phyloP scores from a whole-genome alignment of 2,113 vertebrate species.

The Struthio camelus region DNA sequence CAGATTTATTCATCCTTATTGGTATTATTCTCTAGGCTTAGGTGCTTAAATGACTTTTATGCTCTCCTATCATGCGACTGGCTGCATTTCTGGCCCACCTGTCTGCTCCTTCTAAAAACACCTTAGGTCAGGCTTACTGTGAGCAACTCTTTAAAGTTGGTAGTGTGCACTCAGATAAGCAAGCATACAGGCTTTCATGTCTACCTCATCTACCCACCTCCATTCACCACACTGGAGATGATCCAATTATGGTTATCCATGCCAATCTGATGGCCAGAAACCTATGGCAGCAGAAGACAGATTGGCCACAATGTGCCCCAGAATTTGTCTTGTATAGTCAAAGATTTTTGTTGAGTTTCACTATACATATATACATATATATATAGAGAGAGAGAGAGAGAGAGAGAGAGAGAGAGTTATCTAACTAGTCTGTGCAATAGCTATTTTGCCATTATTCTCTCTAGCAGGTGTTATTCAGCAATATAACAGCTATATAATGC shows the following conservation, averaged over 20 bases:
- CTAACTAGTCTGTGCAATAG: not conserved
- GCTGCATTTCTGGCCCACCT: not conserved
- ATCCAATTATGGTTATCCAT: not conserved
- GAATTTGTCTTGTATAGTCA: not conserved
- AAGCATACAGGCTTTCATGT: not conserved
- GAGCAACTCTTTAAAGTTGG: not conserved
- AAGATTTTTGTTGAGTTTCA: not conserved
- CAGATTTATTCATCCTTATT: not conserved
- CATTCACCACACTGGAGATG: not conserved
- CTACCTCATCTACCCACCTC: not conserved
- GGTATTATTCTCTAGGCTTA: not conserved
- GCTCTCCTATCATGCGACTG: not conserved
- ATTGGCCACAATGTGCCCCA: not conserved
- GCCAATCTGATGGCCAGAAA: not conserved
- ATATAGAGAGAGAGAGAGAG: no score
- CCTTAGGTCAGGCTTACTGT: not conserved
- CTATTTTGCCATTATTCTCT: not conserved
- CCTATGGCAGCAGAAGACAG: not conserved
- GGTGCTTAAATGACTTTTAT: not conserved
- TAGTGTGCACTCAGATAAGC: not conserved
- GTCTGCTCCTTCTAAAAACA: not conserved
- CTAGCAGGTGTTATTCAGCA: slow-evolving; percentile 28
- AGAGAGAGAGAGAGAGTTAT: no score
- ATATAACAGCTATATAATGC: not conserved
- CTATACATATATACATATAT: no score